These are phyloP conservation scores for Harlomillsia oculata DNA, from an alignment of 1,140 invertebrate species.

Conservation along the genomic window DNA sequence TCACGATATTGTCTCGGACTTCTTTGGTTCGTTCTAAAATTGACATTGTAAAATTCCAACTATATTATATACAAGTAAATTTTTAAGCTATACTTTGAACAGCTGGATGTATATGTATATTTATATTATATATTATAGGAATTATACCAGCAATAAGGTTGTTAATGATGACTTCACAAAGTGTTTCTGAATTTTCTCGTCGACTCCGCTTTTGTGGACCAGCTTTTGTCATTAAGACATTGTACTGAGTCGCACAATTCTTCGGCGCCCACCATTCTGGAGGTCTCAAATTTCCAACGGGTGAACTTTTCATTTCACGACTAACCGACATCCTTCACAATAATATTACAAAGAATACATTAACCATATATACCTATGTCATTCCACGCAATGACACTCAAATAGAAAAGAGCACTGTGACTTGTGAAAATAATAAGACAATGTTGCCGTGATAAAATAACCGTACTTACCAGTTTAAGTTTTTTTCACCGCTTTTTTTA, in stretches of 20 bases:
- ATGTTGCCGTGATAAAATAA: neutral
- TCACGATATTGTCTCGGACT: neutral
- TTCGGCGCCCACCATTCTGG: conserved; percentile 85
- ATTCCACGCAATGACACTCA: too few species aligned
- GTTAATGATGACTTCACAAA: conserved; percentile 67
- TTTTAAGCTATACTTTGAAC: too few species aligned
- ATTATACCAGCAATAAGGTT: conserved; percentile 52
- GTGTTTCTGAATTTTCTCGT: conserved; percentile 50
- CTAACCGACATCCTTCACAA: conserved; percentile 66
- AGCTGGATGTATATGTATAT: too few species aligned
- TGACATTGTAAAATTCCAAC: neutral
- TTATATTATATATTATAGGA: too few species aligned
- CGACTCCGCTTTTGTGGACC: conserved; percentile 71
- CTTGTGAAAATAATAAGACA: neutral
- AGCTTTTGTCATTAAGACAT: conserved; percentile 68
- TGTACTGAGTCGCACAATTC: conserved; percentile 82
- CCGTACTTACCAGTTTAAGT: conserved; percentile 52
- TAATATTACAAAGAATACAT: neutral
- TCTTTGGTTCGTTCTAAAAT: conserved; percentile 5
- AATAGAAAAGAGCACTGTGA: too few species aligned
- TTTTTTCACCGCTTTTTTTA: conserved; percentile 77
- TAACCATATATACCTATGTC: too few species aligned
- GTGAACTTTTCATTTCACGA: conserved; percentile 56
- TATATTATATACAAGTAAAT: too few species aligned
- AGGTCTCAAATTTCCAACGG: conserved; percentile 62